phyloP scores from a whole-genome alignment of 2,888 invertebrate species.

The Pedicia rivosa region DNA sequence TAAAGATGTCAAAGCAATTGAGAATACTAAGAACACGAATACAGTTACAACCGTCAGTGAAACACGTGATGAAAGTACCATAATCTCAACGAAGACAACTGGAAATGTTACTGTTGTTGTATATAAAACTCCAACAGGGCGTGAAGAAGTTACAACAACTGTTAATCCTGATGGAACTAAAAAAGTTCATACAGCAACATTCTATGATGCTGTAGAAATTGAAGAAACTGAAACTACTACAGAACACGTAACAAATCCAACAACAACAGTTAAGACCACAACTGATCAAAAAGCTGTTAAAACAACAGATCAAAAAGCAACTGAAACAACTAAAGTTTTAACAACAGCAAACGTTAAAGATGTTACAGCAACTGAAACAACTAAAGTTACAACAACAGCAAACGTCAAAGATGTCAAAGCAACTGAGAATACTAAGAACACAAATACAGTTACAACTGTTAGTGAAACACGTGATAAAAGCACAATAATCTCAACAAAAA shows the following conservation, averaged over 20 bases:
- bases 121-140: slow-evolving; percentile 15
- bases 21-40: too few species aligned
- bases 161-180: slow-evolving; percentile 28
- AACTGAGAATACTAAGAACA: too few species aligned
- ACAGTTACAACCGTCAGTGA: slow-evolving; percentile 10
- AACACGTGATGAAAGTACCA: slow-evolving; percentile 16
- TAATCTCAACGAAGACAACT: slow-evolving; percentile 16
- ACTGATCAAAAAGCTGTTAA: background rate
- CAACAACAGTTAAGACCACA: background rate
- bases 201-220: slow-evolving; percentile 23
- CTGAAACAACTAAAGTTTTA: slow-evolving; percentile 16
- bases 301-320: slow-evolving; percentile 11
- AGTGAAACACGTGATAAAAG: too few species aligned
- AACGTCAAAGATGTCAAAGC: too few species aligned
- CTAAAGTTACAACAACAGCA: too few species aligned
- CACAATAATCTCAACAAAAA: too few species aligned
- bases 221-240: slow-evolving; percentile 12
- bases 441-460: too few species aligned
- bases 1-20: slow-evolving; percentile 12
- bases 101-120: slow-evolving; percentile 3
- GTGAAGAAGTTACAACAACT: slow-evolving; percentile 18
- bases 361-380: too few species aligned
- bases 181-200: slow-evolving; percentile 28
- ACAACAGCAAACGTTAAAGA: too few species aligned
- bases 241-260: slow-evolving; percentile 2